phyloP scores from a whole-genome alignment of 2,888 invertebrate genomes.

The Stenotaenia linearis region DNA sequence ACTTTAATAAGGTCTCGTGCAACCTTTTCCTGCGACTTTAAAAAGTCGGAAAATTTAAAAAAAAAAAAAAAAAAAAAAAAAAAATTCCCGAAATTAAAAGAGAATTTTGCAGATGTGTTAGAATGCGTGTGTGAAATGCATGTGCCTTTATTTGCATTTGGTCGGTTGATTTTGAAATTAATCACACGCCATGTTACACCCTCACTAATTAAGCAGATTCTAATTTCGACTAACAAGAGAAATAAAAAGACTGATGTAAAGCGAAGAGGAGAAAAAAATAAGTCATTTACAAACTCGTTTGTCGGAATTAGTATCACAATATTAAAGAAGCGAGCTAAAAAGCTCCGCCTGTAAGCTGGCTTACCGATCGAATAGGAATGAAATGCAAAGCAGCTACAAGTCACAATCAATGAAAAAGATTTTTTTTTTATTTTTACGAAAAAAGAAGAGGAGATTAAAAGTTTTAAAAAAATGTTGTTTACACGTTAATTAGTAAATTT shows the following conservation, averaged over 20 bases:
- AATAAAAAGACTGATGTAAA: background rate
- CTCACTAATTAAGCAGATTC: background rate
- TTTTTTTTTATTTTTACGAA: too few species aligned
- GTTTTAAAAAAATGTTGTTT: too few species aligned
- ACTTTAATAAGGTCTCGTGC: background rate
- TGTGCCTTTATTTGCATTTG: background rate
- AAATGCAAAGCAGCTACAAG: background rate
- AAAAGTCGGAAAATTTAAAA: background rate
- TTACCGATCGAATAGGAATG: background rate
- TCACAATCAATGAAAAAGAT: background rate
- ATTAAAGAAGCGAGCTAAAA: background rate
- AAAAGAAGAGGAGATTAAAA: too few species aligned
- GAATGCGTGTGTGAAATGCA: background rate
- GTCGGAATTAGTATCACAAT: constrained; percentile 6
- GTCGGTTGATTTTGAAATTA: background rate
- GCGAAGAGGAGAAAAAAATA: background rate
- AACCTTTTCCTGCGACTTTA: background rate
- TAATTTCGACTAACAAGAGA: background rate
- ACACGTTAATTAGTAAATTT: too few species aligned
- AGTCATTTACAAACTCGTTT: background rate
- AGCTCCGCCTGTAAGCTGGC: constrained; percentile 21
- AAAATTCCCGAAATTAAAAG: background rate
- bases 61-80: background rate
- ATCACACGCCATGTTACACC: background rate
- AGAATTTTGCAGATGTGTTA: background rate